phyloP scores from a whole-genome alignment of 2,888 invertebrate species.

The Ligdia adustata region DNA sequence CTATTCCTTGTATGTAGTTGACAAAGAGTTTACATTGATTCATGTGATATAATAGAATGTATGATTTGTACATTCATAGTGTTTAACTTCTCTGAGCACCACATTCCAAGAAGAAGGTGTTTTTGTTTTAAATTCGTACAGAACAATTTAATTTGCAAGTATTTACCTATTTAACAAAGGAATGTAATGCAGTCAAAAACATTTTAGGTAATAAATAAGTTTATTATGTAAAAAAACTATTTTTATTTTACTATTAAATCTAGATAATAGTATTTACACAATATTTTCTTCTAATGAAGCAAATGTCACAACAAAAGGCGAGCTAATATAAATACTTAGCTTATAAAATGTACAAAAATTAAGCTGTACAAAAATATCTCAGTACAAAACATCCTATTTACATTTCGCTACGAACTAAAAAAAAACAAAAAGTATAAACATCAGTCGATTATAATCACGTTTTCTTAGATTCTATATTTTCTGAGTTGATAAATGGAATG shows the following conservation, averaged over 20 bases:
- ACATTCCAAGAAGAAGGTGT: conserved; percentile 31
- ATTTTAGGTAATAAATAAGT: conserved; percentile 72
- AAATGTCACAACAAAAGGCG: conserved; percentile 32
- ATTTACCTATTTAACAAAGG: conserved; percentile 37
- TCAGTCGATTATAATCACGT: conserved; percentile 34
- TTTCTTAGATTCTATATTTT: conserved; percentile 41
- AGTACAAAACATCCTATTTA: conserved; percentile 29
- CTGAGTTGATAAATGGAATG: conserved; percentile 54
- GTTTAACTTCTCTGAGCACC: conserved; percentile 30
- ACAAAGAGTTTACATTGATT: conserved; percentile 15
- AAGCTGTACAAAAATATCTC: conserved; percentile 32
- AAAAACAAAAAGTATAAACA: conserved; percentile 8
- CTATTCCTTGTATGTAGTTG: too few species aligned
- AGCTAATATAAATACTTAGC: conserved; percentile 34
- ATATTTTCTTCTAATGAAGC: conserved; percentile 40
- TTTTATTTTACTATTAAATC: conserved; percentile 63
- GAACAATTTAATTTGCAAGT: conserved; percentile 39
- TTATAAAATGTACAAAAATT: conserved; percentile 21
- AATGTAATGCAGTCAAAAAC: conserved; percentile 30
- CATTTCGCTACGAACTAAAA: conserved; percentile 21
- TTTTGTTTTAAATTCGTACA: conserved; percentile 38
- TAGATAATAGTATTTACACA: conserved; percentile 72
- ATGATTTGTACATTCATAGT: conserved; percentile 28
- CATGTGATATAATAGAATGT: conserved; percentile 43
- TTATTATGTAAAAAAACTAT: conserved; percentile 68